A percentile compares a stretch with the other conserved stretches of the same genome.
These are phyloP conservation scores for Nycticebus coucang DNA, from an alignment of 2,113 vertebrate genomes.

Conservation along the genomic window DNA sequence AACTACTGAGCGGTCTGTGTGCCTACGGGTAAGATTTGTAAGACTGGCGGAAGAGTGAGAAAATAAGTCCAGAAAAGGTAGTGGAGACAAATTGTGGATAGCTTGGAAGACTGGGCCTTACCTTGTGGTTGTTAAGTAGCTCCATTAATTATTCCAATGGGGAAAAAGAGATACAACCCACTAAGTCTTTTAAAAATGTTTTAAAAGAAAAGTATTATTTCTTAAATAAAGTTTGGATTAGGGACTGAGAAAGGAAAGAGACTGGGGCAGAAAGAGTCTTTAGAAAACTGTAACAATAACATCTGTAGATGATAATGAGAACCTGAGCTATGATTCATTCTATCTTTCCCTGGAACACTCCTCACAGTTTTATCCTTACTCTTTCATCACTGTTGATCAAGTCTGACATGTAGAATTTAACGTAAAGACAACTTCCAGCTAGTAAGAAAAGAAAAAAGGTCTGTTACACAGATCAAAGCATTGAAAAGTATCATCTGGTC, in stretches of 20 bases:
- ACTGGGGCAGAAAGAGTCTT: not conserved
- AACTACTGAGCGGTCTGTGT: not conserved
- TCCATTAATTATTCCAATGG: not conserved
- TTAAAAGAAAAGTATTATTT: not conserved
- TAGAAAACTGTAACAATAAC: not conserved
- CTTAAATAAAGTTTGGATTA: not conserved
- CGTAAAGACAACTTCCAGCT: not conserved
- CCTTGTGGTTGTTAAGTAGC: not conserved
- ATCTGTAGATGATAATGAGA: not conserved
- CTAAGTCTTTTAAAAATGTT: not conserved
- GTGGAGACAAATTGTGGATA: not conserved
- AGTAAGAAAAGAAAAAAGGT: not conserved
- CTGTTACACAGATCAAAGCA: not conserved
- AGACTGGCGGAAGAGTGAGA: not conserved
- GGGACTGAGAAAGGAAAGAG: not conserved
- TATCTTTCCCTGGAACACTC: not conserved
- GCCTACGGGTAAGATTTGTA: not conserved
- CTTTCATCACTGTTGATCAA: not conserved
- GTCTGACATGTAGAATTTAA: not conserved
- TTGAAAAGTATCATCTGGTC: conserved; percentile 15
- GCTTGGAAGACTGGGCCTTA: not conserved
- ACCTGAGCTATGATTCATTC: not conserved
- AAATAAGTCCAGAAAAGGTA: not conserved
- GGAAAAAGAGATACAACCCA: not conserved
- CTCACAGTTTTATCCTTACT: not conserved